A percentile compares a stretch with the other conserved stretches of the same genome.
phyloP scores from a whole-genome alignment of 2,797 vertebrate species.

The Cephalopachus bancanus region DNA sequence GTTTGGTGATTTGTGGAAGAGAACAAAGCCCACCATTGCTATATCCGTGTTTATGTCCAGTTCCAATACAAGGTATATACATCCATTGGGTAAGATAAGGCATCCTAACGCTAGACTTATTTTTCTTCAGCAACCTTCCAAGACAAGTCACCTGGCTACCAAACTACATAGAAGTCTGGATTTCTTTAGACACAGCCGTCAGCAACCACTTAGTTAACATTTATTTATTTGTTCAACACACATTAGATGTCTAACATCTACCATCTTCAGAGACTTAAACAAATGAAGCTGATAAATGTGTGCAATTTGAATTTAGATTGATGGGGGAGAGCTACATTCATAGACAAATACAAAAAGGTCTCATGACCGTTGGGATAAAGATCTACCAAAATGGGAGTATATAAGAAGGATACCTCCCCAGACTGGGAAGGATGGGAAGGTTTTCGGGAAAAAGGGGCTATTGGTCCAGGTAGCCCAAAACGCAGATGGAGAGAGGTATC shows the following conservation, averaged over 20 bases:
- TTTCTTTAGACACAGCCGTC: not conserved
- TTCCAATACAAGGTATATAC: not conserved
- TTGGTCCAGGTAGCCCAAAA: not conserved
- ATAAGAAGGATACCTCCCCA: not conserved
- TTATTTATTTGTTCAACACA: not conserved
- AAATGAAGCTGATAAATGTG: not conserved
- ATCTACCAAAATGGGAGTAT: no score
- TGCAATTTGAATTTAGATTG: not conserved
- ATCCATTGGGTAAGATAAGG: conserved; percentile 62
- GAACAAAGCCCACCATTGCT: not conserved
- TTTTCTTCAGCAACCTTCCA: conserved; percentile 59
- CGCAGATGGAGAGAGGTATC: not conserved
- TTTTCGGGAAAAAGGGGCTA: not conserved
- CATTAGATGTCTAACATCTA: no score
- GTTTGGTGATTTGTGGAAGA: conserved; percentile 56
- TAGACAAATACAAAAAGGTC: not conserved
- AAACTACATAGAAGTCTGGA: not conserved
- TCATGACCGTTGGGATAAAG: not conserved
- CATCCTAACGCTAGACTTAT: conserved; percentile 33
- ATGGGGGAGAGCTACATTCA: not conserved
- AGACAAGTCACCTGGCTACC: conserved; percentile 10
- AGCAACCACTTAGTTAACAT: not conserved
- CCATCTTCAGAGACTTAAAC: not conserved
- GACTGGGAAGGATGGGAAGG: not conserved
- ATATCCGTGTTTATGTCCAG: conserved; percentile 48